These are phyloP conservation scores for Argyresthia goedartella DNA, from an alignment of 2,888 invertebrate species.

Conservation along the genomic window DNA sequence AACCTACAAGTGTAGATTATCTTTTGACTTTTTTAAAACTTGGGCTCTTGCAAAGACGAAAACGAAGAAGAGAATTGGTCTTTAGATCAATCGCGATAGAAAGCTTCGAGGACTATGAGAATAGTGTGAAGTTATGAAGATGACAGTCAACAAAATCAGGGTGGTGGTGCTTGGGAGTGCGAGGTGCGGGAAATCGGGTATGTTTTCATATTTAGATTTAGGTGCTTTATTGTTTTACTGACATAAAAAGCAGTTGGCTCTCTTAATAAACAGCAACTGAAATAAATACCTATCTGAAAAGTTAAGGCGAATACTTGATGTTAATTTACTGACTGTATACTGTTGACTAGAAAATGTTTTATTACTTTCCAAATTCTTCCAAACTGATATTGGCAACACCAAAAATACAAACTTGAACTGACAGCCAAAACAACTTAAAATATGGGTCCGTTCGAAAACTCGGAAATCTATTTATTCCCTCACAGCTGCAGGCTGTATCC, in stretches of 20 bases:
- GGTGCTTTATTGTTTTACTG: too few relatives aligned
- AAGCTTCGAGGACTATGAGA: background rate
- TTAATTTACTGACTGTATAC: too few relatives aligned
- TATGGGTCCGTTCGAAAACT: background rate
- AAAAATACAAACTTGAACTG: background rate
- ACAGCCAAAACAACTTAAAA: background rate
- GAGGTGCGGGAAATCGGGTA: slow-evolving; percentile 83
- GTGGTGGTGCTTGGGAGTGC: slow-evolving; percentile 83
- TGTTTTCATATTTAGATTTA: slow-evolving; percentile 23
- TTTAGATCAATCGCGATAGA: too few relatives aligned
- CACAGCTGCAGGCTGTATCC: background rate
- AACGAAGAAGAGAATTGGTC: too few relatives aligned
- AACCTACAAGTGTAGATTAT: background rate
- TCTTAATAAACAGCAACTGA: too few relatives aligned
- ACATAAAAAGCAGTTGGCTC: too few relatives aligned
- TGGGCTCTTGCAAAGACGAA: background rate
- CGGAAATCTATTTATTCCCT: too few relatives aligned
- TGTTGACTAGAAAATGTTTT: too few relatives aligned
- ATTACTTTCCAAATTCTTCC: too few relatives aligned
- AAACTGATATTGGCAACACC: too few relatives aligned
- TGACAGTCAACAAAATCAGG: slow-evolving; percentile 83
- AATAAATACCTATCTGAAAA: too few relatives aligned
- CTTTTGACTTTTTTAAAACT: background rate
- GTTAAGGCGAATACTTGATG: too few relatives aligned
- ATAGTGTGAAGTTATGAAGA: slow-evolving; percentile 69